Base-by-base conservation (phyloP, 1,140 invertebrate genomes). In the Coboldia fuscipes region DNA sequence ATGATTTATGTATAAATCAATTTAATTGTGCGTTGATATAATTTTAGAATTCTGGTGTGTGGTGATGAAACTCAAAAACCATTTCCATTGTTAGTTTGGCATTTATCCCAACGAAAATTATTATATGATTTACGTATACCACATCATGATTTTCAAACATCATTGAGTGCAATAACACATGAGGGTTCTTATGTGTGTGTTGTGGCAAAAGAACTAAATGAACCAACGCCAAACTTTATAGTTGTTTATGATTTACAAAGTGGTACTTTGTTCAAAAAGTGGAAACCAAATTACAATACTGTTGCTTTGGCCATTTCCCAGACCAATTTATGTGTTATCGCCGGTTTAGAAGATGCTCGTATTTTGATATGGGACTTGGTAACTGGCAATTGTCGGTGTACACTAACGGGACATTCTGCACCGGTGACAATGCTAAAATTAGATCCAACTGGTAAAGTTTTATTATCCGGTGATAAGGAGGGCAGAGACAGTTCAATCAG, bases 61-160 rank as follows among this genome's bases (percentile, higher is more conserved):
- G 83, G 83, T 3, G 83, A 89, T 54, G 83, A 86, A 59, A 85
- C 81, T 1, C 82, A 86, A 56, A 86, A 86, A 54, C 82, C 82
- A 5, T 88, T 84, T 51, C 82, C 83, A 0, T 59, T 89, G 38
- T 65, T 89, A 9, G 82, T 85, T 6, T 89, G 83, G 83, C 80
- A 84, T 47, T 56, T 89, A 34, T 67, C 74, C 18, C 79, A 78
- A 15, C 61, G 78, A 14, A 86, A 86, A 54, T 55, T 89, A 31
- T 56, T 86, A 5, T 85, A 89, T 47, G 83, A 89, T 58, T 61
- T 89, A 34, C 58, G 82, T 29, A 84, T 88, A 50, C 75, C 79
- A 2, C 79, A 83, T 48, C 82, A 89, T 50, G 82, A 89, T 57
- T 88, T 88, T 55, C 61, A 84, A 40, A 88, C 82, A 2, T 67